A percentile compares a stretch with the other conserved stretches of the same genome.
phyloP scores from a whole-genome alignment of 2,113 vertebrate species.

The Ibidorhyncha struthersii region DNA sequence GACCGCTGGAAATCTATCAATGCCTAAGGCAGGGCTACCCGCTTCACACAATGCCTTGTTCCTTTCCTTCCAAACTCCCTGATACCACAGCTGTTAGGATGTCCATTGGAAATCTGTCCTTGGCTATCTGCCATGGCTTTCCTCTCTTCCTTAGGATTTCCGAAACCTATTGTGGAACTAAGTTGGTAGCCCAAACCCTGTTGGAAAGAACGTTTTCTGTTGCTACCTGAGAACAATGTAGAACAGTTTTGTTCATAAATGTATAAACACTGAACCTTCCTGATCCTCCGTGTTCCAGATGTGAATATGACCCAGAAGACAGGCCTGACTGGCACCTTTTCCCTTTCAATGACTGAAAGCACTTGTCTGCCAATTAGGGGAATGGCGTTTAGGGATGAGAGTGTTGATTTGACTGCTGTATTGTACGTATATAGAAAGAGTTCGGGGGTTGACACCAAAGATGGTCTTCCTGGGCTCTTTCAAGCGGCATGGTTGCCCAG shows the following conservation, averaged over 20 bases:
- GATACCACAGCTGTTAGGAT: background rate
- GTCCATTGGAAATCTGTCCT: background rate
- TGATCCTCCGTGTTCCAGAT: background rate
- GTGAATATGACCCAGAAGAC: background rate
- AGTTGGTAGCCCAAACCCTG: background rate
- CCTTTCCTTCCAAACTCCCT: background rate
- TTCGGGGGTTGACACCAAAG: conserved; percentile 17
- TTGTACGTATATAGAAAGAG: background rate
- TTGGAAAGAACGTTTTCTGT: background rate
- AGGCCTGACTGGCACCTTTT: background rate
- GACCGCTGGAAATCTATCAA: conserved; percentile 94
- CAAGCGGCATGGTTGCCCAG: background rate
- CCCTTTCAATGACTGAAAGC: background rate
- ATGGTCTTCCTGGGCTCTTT: background rate
- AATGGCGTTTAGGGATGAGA: background rate
- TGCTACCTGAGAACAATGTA: background rate
- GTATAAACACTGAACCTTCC: background rate
- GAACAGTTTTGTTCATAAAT: conserved; percentile 13
- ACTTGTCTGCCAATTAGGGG: background rate
- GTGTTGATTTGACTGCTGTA: conserved; percentile 8
- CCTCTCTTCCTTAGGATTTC: conserved; percentile 26
- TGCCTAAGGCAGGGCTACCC: conserved; percentile 61
- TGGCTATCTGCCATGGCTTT: background rate
- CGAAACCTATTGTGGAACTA: background rate
- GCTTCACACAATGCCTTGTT: background rate